Evolutionary conservation across 1,140 invertebrate genomes (phyloP).

Genomic region (Diorhabda elongata): DNA sequence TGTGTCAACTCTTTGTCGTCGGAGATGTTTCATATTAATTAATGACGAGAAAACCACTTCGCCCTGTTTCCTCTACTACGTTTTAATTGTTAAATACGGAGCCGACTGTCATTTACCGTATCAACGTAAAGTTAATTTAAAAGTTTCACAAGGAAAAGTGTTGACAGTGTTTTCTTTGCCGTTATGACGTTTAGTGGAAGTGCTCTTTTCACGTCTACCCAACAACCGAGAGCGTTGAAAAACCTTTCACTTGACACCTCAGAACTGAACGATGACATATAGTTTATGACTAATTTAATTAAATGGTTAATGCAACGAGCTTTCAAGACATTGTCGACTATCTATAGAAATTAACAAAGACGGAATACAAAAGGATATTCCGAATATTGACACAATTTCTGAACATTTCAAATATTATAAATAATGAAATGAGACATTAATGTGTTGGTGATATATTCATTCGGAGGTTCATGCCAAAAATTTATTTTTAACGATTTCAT

Average conservation of each 20-base stretch:
- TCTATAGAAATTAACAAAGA: too few species aligned
- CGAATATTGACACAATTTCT: too few species aligned
- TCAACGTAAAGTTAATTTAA: conserved; percentile 14
- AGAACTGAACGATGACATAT: neutral
- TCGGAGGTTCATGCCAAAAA: too few species aligned
- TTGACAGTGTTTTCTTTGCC: conserved; percentile 8
- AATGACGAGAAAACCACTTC: conserved; percentile 8
- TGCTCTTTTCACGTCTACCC: neutral
- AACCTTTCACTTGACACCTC: neutral
- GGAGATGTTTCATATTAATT: conserved; percentile 13
- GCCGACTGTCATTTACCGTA: conserved; percentile 6
- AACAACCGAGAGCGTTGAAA: neutral
- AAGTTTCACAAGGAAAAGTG: conserved; percentile 12
- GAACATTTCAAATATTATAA: too few species aligned
- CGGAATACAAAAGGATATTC: too few species aligned
- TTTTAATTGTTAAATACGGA: conserved; percentile 13
- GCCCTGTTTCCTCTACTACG: neutral
- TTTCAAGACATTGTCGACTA: too few species aligned
- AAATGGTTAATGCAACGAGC: neutral
- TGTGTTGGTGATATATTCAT: too few species aligned
- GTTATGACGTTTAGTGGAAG: conserved; percentile 9
- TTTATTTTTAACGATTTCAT: too few species aligned
- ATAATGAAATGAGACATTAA: too few species aligned
- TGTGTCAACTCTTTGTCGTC: conserved; percentile 4
- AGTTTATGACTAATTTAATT: neutral